Percentiles rank a stretch among this genome's conserved stretches.
phyloP scores from a whole-genome alignment of 2,888 invertebrate genomes.

The Blastobasis adustella region DNA sequence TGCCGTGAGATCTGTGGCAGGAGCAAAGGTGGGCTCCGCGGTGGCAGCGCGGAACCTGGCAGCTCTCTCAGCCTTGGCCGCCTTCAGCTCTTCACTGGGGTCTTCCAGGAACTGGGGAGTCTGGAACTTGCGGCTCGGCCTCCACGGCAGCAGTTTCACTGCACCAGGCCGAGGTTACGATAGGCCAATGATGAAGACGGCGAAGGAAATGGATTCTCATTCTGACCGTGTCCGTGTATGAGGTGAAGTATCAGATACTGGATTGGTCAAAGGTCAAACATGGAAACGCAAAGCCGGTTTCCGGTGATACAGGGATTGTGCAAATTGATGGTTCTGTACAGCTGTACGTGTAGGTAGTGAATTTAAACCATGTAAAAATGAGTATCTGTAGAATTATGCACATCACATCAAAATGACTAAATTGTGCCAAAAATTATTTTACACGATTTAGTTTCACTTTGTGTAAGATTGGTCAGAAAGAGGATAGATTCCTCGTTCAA shows the following conservation, averaged over 20 bases:
- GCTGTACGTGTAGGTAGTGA: too few relatives aligned
- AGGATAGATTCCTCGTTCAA: too few relatives aligned
- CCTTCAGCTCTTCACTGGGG: slow-evolving; percentile 74
- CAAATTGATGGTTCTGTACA: too few relatives aligned
- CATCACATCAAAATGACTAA: too few relatives aligned
- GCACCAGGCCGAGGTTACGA: slow-evolving; percentile 59
- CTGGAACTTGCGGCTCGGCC: slow-evolving; percentile 81
- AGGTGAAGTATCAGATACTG: too few relatives aligned
- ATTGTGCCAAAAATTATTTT: neutral
- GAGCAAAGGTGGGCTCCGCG: slow-evolving; percentile 54
- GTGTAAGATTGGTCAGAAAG: slow-evolving; percentile 15
- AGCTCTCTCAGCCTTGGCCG: slow-evolving; percentile 76
- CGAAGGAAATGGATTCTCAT: slow-evolving; percentile 24
- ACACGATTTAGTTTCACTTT: neutral
- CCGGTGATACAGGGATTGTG: too few relatives aligned
- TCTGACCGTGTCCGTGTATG: too few relatives aligned
- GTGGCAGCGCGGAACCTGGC: slow-evolving; percentile 75
- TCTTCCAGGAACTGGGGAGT: slow-evolving; percentile 74
- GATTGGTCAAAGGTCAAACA: too few relatives aligned
- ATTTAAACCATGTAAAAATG: too few relatives aligned
- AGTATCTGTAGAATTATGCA: too few relatives aligned
- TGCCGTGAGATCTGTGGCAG: slow-evolving; percentile 71
- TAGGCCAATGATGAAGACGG: slow-evolving; percentile 19
- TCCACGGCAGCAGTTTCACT: slow-evolving; percentile 79
- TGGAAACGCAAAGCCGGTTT: too few relatives aligned